phyloP scores from a whole-genome alignment of 2,888 invertebrate species.

The Leucophenga maculata region DNA sequence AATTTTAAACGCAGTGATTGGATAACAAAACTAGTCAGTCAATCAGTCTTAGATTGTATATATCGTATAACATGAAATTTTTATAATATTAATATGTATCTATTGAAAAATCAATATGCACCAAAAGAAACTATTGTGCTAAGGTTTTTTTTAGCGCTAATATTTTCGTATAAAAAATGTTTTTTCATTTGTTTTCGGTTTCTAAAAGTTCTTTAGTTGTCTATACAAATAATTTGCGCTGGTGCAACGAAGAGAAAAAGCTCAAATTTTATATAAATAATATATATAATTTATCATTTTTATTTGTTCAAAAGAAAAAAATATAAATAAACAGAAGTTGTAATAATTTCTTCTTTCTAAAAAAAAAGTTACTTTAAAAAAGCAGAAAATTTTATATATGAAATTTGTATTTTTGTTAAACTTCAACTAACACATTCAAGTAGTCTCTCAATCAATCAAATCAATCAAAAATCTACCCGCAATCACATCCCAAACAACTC shows the following conservation, averaged over 20 bases:
- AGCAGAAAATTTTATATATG: constrained; percentile 32
- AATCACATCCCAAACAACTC: constrained; percentile 67
- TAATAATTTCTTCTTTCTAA: constrained; percentile 16
- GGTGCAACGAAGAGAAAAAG: constrained; percentile 73
- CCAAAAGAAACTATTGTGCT: not conserved
- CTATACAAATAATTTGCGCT: constrained; percentile 13
- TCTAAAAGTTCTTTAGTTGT: not conserved
- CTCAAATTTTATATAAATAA: constrained; percentile 60
- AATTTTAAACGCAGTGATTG: too few species aligned
- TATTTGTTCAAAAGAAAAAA: not conserved
- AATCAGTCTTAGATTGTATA: too few species aligned
- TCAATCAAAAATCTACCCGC: constrained; percentile 55
- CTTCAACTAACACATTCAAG: constrained; percentile 63
- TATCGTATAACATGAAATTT: too few species aligned
- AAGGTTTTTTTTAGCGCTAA: not conserved
- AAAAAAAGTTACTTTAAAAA: constrained; percentile 30
- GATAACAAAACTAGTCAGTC: too few species aligned
- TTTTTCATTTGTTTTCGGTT: not conserved
- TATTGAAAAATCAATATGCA: not conserved
- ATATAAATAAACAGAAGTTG: constrained; percentile 27
- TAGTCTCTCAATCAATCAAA: constrained; percentile 54
- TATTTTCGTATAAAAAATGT: not conserved
- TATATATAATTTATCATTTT: not conserved
- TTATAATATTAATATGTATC: too few species aligned
- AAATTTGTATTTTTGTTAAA: constrained; percentile 48